Conservation (phyloP, 2,113 vertebrate genomes). For the Trematocara marginatum region DNA sequence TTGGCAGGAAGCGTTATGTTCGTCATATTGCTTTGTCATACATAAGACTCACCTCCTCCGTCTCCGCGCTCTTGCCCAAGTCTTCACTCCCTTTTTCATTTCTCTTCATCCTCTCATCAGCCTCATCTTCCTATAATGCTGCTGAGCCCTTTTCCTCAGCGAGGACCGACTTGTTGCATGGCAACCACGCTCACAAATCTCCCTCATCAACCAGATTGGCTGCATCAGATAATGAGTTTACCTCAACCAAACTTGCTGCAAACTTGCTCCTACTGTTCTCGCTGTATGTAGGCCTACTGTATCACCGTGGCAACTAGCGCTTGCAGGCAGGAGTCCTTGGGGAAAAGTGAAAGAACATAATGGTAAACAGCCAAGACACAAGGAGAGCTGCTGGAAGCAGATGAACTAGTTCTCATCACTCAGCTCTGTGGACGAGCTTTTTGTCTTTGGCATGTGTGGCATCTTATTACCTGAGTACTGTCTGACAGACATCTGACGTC, state of each 20-base stretch:
- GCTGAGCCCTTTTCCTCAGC: conserved; percentile 13
- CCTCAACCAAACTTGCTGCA: conserved; percentile 20
- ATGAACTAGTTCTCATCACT: neutral
- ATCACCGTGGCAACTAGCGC: conserved; percentile 45
- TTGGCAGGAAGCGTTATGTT: neutral
- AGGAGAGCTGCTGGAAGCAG: neutral
- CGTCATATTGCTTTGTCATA: neutral
- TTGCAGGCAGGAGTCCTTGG: conserved; percentile 1
- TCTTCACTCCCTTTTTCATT: neutral
- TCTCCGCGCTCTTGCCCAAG: neutral
- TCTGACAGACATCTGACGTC: neutral
- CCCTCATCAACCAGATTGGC: neutral
- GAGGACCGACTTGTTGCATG: conserved; percentile 69
- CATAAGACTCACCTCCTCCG: conserved; percentile 14
- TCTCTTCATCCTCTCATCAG: neutral
- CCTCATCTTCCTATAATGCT: neutral
- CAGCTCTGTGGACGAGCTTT: neutral
- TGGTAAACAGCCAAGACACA: conserved; percentile 21
- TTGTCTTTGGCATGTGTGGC: neutral
- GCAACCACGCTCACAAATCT: conserved; percentile 65
- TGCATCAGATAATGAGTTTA: conserved; percentile 30
- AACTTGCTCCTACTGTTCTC: conserved; percentile 7
- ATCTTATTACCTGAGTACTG: neutral
- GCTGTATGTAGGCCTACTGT: conserved; percentile 26
- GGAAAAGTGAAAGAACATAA: conserved; percentile 11